phyloP scores from a whole-genome alignment of 2,797 vertebrate genomes.

The Poliocrania exsul region DNA sequence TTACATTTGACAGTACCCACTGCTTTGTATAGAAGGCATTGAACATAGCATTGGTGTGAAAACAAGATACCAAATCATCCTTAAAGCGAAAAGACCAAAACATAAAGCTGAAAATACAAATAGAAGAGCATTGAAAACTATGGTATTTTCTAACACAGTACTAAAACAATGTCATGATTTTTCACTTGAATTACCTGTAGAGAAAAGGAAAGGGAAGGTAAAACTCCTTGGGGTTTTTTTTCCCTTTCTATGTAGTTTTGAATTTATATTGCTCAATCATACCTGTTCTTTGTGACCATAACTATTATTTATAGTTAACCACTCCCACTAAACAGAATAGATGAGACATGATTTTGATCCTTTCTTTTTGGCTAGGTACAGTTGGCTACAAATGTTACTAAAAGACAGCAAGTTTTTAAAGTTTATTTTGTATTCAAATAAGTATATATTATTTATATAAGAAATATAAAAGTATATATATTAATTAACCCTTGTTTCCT shows the following conservation, averaged over 20 bases:
- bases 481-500: not conserved
- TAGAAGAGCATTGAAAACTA: not conserved
- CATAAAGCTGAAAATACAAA: not conserved
- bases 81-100: not conserved
- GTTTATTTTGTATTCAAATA: not conserved
- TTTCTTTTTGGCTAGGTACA: not conserved
- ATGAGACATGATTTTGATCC: not conserved
- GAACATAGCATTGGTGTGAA: not conserved
- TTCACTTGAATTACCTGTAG: not conserved
- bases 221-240: not conserved
- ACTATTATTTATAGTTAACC: not conserved
- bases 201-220: not conserved
- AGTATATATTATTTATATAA: not conserved
- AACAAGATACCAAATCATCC: not conserved
- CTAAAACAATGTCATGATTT: not conserved
- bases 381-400: not conserved
- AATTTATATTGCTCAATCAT: not conserved
- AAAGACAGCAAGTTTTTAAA: not conserved
- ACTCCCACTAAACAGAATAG: not conserved
- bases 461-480: not conserved
- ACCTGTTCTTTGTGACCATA: not conserved
- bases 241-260: not conserved
- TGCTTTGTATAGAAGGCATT: not conserved
- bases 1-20: not conserved
- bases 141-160: not conserved